Evolutionary conservation across 2,797 vertebrate genomes (phyloP), one percentile per base, ranked within the genome.

Genomic region (Mormyrus hasselquistii): DNA sequence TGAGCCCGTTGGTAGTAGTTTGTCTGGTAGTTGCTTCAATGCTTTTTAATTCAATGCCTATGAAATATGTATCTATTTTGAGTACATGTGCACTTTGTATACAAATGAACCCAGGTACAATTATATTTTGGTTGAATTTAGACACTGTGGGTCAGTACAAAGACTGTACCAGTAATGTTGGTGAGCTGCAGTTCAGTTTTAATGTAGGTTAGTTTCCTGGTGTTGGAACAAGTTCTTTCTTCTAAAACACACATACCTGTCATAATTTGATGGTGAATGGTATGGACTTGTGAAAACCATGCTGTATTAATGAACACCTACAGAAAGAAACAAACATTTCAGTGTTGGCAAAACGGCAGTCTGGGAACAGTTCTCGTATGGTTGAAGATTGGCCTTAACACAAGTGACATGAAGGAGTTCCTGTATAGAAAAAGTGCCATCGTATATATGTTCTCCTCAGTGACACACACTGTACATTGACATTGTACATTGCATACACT

Each of bases 81-180:
- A 87, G 34, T 87, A 59, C 14, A 53, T 34, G 29, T 79, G 53
- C 50, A 87, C 85, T 65, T 62, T 65, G 57, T 87, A 69, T 87
- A 65, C 87, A 65, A 44, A 62, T 69, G 10, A 86, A 65, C 87
- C 41, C 25, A 49, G 55, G 57, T 62, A 49, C 87, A 65, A 14
- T 87, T 59, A 69, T 25, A 87, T 34, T 34, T n/a, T n/a, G 53
- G 57, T 57, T 87, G 50, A 86, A 86, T 65, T 50, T 49, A 47
- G 82, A 41, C 69, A 41, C 76, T 82, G 47, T 85, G 82, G 82
- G 44, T 29, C 44, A 52, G 22, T 52, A 85, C 22, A 25, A 85
- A 12, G 49, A 25, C 19, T 87, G 86, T 57, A 87, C 29, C 34
- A 87, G 55, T 55, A 52, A 57, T n/a, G 53, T 59, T 86, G 29